phyloP scores from a whole-genome alignment of 2,113 vertebrate species.

The Cettia cetti region DNA sequence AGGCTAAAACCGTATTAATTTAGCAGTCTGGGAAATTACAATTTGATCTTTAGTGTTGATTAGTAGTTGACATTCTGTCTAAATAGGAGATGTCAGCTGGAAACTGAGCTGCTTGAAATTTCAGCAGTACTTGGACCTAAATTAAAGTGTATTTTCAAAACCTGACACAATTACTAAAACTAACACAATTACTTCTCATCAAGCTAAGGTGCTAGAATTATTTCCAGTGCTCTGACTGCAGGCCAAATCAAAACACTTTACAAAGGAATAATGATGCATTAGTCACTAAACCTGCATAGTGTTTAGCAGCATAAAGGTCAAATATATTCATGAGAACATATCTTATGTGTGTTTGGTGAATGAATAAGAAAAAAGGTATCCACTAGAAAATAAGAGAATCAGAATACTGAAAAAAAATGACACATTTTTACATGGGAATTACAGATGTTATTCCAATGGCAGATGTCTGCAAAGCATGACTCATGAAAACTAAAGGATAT shows the following conservation, averaged over 20 bases:
- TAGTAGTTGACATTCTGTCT: conserved; percentile 19
- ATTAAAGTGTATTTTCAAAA: conserved; percentile 19
- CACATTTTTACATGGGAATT: neutral
- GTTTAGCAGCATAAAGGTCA: conserved; percentile 20
- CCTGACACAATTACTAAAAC: neutral
- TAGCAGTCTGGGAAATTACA: conserved; percentile 11
- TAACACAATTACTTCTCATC: neutral
- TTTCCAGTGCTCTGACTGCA: conserved; percentile 1
- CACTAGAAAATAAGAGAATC: neutral
- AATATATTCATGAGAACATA: conserved; percentile 6
- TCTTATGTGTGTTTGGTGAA: neutral
- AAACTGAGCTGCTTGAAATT: conserved; percentile 9
- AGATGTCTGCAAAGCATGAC: neutral
- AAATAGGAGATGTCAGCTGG: neutral
- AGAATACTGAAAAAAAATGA: neutral
- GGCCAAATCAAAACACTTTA: neutral
- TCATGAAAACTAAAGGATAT: neutral
- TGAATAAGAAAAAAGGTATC: neutral
- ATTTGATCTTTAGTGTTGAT: conserved; percentile 26
- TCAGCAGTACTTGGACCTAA: neutral
- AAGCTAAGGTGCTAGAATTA: neutral
- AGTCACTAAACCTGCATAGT: neutral
- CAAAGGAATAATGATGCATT: neutral
- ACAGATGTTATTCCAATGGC: neutral
- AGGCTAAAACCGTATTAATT: neutral